Percentiles rank a stretch among this genome's conserved stretches.
Conservation (phyloP, 2,888 invertebrate genomes). For the Pocota personata region DNA sequence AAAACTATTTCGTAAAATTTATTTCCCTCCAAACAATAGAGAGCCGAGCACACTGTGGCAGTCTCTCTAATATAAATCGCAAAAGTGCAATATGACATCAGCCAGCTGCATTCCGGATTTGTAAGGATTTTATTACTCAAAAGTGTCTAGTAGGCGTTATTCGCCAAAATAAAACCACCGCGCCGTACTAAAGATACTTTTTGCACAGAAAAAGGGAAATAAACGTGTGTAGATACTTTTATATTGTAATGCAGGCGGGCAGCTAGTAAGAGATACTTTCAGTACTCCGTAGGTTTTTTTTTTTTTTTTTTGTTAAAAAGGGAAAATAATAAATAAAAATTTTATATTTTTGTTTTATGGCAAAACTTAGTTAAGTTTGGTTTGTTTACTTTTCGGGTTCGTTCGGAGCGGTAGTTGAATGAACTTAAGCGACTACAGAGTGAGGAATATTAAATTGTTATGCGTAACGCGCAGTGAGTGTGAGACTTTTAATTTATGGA, state of each 20-base stretch:
- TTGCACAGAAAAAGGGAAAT: neutral
- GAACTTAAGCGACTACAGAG: constrained; percentile 35
- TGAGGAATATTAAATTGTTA: constrained; percentile 34
- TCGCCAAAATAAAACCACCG: constrained; percentile 8
- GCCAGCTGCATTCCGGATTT: constrained; percentile 53
- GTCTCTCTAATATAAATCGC: constrained; percentile 34
- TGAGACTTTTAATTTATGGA: constrained; percentile 17
- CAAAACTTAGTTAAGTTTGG: constrained; percentile 32
- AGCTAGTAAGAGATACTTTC: constrained; percentile 2
- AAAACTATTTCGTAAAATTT: constrained; percentile 35
- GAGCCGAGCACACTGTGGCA: neutral
- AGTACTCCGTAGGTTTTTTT: neutral
- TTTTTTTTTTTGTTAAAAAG: constrained; percentile 15
- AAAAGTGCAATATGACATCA: constrained; percentile 56
- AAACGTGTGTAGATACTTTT: constrained; percentile 12
- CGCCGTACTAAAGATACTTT: neutral
- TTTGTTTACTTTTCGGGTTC: constrained; percentile 37
- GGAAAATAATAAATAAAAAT: constrained; percentile 41
- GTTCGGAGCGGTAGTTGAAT: constrained; percentile 42
- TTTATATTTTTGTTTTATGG: constrained; percentile 20
- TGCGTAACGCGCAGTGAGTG: constrained; percentile 35
- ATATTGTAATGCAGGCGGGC: constrained; percentile 21
- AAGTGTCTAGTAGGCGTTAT: constrained; percentile 54
- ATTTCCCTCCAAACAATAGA: constrained; percentile 40
- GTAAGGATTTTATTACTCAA: constrained; percentile 62